Evolutionary conservation across 2,113 vertebrate species (phyloP).

Genomic region (Ptilonorhynchus violaceus): DNA sequence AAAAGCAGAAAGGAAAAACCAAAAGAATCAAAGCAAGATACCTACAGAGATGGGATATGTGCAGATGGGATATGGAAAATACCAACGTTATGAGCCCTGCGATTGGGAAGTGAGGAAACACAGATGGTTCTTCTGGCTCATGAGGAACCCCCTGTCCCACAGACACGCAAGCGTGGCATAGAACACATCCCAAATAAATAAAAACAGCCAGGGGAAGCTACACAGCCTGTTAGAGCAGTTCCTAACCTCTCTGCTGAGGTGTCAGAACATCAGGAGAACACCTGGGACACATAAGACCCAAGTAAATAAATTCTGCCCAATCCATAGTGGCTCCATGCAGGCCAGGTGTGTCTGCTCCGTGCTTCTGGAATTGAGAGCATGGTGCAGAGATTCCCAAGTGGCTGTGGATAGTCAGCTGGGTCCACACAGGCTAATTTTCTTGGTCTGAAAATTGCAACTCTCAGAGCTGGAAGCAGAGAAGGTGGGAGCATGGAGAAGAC

Average conservation of each 20-base stretch:
- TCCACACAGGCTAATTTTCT: constrained; percentile 57
- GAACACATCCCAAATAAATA: constrained; percentile 28
- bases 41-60: constrained; percentile 14
- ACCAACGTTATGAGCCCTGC: neutral
- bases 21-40: neutral
- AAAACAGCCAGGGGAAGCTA: constrained; percentile 48
- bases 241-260: constrained; percentile 65
- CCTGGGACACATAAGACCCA: constrained; percentile 29
- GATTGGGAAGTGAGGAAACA: neutral
- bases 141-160: constrained; percentile 9
- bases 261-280: constrained; percentile 42
- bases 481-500: constrained; percentile 58
- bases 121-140: constrained; percentile 21
- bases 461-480: constrained; percentile 66
- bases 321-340: constrained; percentile 54
- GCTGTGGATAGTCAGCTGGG: constrained; percentile 45
- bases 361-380: constrained; percentile 64
- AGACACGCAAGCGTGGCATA: constrained; percentile 2
- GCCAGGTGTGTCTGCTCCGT: constrained; percentile 64
- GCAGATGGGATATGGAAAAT: constrained; percentile 7
- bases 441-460: constrained; percentile 54
- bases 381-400: constrained; percentile 57
- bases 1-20: constrained; percentile 1
- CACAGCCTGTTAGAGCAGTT: constrained; percentile 55
- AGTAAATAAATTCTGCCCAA: constrained; percentile 52